Evolutionary conservation across 2,797 vertebrate genomes (phyloP), one percentile per base, ranked within the genome.

Genomic region (Nyctalus aviator): DNA sequence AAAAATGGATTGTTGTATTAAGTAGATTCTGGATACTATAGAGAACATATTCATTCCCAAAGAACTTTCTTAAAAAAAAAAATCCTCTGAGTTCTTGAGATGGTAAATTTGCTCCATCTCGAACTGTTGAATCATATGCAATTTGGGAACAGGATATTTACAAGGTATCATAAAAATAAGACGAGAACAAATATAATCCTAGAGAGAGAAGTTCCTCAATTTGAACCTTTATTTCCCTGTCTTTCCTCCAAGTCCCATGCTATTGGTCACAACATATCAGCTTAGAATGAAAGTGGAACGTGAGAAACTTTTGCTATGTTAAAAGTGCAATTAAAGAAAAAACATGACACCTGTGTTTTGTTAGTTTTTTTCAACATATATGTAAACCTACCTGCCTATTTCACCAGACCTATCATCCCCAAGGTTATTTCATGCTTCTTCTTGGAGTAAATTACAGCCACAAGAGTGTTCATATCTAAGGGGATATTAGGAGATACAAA

Each of bases 321-420:
- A 96, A 95, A 90, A 87, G 76, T 78, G 27, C 25, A 44, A 57
- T 64, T 81, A 44, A 71, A 69, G 53, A 50, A n/a, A 90, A 95
- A 79, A 72, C n/a, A 20, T 15, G 32, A 46, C 48, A 84, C 84
- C 64, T 50, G 25, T 37, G 15, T 88, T 88, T 86, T 68, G 20
- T 88, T 88, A 48, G 55, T 53, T 75, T 83, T 20, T 79, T 50
- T 79, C 35, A 55, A 32, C 91, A 21, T 62, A 6, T 62, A 15
- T 83, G 13, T 64, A 78, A 75, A 93, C 89, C 62, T 50, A 30
- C 55, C 55, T 95, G 72, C 86, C 59, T 64, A 72, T 76, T 59
- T 83, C 41, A 85, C 88, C 75, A 88, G 27, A 62, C 1, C 5
- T 27, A 17, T 15, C 12, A 82, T 41, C 25, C 11, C 37, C 44